Evolutionary conservation across 2,113 vertebrate genomes (phyloP).

Genomic region (Acrocephalus kingi): DNA sequence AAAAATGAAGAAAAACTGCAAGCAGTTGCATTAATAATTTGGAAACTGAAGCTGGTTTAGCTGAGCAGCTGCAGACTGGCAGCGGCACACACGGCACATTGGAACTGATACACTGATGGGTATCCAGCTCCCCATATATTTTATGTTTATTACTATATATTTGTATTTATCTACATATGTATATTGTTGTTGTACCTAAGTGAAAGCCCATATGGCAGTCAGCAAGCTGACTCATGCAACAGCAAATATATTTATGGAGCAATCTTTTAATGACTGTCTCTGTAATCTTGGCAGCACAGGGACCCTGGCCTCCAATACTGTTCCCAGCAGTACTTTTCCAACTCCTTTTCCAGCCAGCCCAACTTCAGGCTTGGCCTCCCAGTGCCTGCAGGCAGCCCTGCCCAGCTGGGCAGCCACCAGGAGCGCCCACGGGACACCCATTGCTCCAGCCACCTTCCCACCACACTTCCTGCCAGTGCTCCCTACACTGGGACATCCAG

Average conservation of each 20-base stretch:
- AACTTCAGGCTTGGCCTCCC: neutral
- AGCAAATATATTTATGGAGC: neutral
- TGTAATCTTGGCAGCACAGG: neutral
- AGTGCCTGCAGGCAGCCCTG: neutral
- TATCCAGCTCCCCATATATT: neutral
- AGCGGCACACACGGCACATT: fast-evolving
- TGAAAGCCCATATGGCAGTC: conserved; percentile 6
- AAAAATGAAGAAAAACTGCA: neutral
- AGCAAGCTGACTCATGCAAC: conserved; percentile 20
- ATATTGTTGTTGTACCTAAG: neutral
- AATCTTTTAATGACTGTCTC: neutral
- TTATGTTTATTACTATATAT: neutral
- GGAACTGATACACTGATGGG: neutral
- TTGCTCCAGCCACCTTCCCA: fast-evolving
- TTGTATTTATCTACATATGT: neutral
- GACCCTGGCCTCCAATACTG: neutral
- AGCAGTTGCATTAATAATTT: neutral
- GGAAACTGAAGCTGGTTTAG: neutral
- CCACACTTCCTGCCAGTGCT: neutral
- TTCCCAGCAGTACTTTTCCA: neutral
- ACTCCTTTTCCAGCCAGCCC: neutral
- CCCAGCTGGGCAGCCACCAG: neutral
- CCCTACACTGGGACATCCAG: neutral
- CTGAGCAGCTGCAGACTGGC: neutral
- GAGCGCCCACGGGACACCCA: neutral